Percentiles rank a stretch among this genome's conserved stretches.
phyloP scores from a whole-genome alignment of 2,113 vertebrate genomes.

The Forbesichthys papilliferus region DNA sequence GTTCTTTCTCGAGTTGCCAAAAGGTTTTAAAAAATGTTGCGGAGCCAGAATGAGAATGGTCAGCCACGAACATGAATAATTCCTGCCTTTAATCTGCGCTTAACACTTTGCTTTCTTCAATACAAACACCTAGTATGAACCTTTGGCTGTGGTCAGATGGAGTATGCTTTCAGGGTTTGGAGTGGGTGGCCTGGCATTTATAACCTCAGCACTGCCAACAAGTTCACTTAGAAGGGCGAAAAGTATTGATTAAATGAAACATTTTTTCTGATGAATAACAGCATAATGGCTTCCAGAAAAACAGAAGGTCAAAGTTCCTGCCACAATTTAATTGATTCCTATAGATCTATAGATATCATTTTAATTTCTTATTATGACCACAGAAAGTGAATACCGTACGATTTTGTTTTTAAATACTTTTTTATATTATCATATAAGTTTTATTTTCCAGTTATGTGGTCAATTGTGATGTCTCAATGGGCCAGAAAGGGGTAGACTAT shows the following conservation, averaged over 20 bases:
- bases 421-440: too few species aligned
- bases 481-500: too few species aligned
- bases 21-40: slow-evolving; percentile 31
- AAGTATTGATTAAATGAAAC: not conserved
- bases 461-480: too few species aligned
- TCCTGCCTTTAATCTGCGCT: slow-evolving; percentile 42
- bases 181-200: slow-evolving; percentile 21
- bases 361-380: too few species aligned
- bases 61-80: slow-evolving; percentile 56
- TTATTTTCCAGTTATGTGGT: too few species aligned
- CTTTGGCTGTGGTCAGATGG: not conserved
- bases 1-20: slow-evolving; percentile 45
- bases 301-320: too few species aligned
- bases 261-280: too few species aligned
- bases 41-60: slow-evolving; percentile 42
- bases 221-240: not conserved
- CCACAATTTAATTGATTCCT: too few species aligned
- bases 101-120: slow-evolving; percentile 37
- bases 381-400: too few species aligned
- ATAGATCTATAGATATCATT: too few species aligned
- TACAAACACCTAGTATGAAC: slow-evolving; percentile 28
- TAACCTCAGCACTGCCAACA: not conserved
- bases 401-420: too few species aligned
- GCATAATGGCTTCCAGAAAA: too few species aligned
- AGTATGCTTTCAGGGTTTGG: slow-evolving; percentile 15